phyloP scores from a whole-genome alignment of 2,113 vertebrate genomes.

The Neoarius graeffei region DNA sequence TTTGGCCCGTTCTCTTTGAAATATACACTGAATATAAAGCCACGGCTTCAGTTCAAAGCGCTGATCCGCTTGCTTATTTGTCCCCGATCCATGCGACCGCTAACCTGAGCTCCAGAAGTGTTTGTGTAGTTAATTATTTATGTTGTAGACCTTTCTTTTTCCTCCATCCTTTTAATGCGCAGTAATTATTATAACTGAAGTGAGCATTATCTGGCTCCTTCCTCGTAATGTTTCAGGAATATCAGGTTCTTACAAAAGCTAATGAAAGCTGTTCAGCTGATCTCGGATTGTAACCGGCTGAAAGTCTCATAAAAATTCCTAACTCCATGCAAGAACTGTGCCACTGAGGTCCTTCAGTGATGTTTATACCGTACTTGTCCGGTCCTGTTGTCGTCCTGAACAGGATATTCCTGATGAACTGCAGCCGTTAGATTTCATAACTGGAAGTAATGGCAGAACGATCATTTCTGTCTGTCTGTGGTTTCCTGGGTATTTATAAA shows the following conservation, averaged over 20 bases:
- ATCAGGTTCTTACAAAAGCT: no score
- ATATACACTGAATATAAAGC: not conserved
- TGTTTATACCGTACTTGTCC: not conserved
- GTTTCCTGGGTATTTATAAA: not conserved
- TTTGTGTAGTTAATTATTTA: no score
- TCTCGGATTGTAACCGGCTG: not conserved
- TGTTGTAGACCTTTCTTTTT: not conserved
- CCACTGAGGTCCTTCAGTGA: not conserved
- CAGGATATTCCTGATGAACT: not conserved
- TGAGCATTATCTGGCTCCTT: not conserved
- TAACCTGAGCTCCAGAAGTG: not conserved
- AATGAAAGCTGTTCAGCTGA: no score
- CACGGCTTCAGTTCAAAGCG: not conserved
- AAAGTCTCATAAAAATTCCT: no score
- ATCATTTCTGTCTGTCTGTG: not conserved
- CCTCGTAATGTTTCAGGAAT: not conserved
- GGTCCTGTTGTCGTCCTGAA: not conserved
- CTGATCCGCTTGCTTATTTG: not conserved
- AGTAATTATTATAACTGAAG: not conserved
- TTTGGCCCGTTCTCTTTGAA: not conserved
- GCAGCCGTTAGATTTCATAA: not conserved
- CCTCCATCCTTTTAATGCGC: not conserved
- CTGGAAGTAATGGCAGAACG: not conserved
- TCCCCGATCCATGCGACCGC: not conserved
- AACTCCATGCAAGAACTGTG: no score